Base-by-base conservation (phyloP, 2,113 vertebrate species). In the Macquaria ambigua region DNA sequence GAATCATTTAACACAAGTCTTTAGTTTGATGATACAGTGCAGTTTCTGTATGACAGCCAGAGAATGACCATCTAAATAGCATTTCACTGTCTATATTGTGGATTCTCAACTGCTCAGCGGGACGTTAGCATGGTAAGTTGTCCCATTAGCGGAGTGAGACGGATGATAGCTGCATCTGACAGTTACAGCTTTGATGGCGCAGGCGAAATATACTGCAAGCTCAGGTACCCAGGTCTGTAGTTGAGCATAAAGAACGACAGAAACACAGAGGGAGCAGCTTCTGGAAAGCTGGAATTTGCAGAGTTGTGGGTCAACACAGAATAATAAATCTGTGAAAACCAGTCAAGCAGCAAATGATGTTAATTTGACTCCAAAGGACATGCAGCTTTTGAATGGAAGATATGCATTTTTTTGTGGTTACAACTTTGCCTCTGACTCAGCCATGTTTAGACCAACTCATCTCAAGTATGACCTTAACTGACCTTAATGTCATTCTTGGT, bases 341-440 rank as follows among this genome's bases (percentile, higher is more conserved):
- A 78, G 69, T 74, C n/a, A 69, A 48, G 69, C 28, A 67, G 41
- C 34, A 79, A 78, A 82, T 56, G 28, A n/a, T 79, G 18, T 66
- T 66, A 43, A 23, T 79, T 53, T 12, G 3, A 34, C 43, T 73
- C 52, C 34, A 73, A 77, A 46, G 43, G 28, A 56, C 28, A 28
- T 43, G 62, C 11, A 31, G 10, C 39, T 63, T 62, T 69, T 74
- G 34, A 81, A 71, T 67, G 20, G 50, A 86, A 72, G 62, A 34
- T 4, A 1, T 34, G 25, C 14, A 21, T 58, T 46, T 56, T 31
- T 66, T 71, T 23, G 41, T 69, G n/a, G 31, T 18, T 66, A 7
- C 2, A 59, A 41, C 37, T 25, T 43, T 86, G 41, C 25, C 37
- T 70, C 37, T 63, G 46, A 62, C 41, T 41, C 53, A n/a, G 8